These are phyloP conservation scores for Molorchus minor DNA, from an alignment of 2,888 invertebrate species.

Conservation along the genomic window DNA sequence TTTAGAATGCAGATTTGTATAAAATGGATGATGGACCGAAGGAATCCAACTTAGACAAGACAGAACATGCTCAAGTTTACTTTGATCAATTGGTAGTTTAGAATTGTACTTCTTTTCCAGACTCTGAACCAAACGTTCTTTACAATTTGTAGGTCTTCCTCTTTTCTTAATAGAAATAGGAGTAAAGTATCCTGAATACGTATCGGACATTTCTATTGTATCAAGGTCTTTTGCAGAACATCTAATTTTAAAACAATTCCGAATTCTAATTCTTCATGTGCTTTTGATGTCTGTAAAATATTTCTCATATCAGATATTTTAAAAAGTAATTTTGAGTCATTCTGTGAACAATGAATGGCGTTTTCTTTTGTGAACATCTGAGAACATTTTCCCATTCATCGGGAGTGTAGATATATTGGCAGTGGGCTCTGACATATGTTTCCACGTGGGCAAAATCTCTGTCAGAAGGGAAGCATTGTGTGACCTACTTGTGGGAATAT, in stretches of 20 bases:
- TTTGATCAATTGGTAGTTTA: constrained; percentile 13
- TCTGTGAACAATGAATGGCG: constrained; percentile 12
- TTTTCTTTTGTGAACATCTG: constrained; percentile 20
- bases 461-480: constrained; percentile 24
- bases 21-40: constrained; percentile 17
- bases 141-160: neutral
- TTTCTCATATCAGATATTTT: constrained; percentile 7
- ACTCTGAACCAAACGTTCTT: constrained; percentile 17
- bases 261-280: neutral
- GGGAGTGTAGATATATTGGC: constrained; percentile 24
- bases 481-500: constrained; percentile 16
- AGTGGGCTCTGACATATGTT: constrained; percentile 25
- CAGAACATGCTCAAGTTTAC: constrained; percentile 15
- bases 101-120: constrained; percentile 19
- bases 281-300: neutral
- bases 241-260: neutral
- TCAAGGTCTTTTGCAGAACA: constrained; percentile 11
- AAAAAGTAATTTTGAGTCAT: constrained; percentile 20
- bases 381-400: constrained; percentile 19
- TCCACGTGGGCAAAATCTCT: constrained; percentile 28
- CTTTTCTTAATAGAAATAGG: constrained; percentile 12
- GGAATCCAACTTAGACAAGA: constrained; percentile 18
- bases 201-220: constrained; percentile 10
- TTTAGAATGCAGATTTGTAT: constrained; percentile 20
- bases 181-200: neutral